These are phyloP conservation scores for Luehdorfia chinensis DNA, from an alignment of 1,140 invertebrate species.

Conservation along the genomic window DNA sequence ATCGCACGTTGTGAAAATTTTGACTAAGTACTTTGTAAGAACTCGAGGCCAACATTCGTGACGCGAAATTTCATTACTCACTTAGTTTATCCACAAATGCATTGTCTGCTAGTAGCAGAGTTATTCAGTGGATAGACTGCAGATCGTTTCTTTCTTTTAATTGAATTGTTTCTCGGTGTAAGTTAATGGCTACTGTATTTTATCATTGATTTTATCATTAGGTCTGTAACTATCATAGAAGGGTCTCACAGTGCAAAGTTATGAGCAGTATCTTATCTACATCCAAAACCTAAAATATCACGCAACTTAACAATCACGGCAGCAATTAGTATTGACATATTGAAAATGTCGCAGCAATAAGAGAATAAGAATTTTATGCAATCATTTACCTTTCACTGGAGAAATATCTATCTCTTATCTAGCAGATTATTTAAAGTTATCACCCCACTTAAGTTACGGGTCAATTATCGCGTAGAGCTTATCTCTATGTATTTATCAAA, in stretches of 20 bases:
- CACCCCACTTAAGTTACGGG: slow-evolving; percentile 43
- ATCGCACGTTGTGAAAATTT: no score
- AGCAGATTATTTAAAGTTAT: slow-evolving; percentile 31
- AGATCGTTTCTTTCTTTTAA: no score
- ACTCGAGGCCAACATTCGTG: no score
- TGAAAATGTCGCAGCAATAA: background rate
- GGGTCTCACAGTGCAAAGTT: background rate
- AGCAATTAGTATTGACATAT: slow-evolving; percentile 18
- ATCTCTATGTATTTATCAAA: slow-evolving; percentile 48
- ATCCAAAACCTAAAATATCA: slow-evolving; percentile 8
- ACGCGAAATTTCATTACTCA: no score
- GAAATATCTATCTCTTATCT: slow-evolving; percentile 6
- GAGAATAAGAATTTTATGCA: background rate
- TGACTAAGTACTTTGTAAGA: no score
- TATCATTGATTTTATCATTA: slow-evolving; percentile 11
- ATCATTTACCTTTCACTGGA: slow-evolving; percentile 12
- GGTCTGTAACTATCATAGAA: slow-evolving; percentile 2
- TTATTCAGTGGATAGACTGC: no score
- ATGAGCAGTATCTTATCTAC: slow-evolving; percentile 8
- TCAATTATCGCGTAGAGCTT: slow-evolving; percentile 45
- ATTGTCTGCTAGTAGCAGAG: no score
- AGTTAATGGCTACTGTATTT: background rate
- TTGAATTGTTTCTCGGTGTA: no score
- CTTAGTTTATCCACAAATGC: no score
- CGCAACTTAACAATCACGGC: slow-evolving; percentile 3